Percentiles rank a stretch among this genome's conserved stretches.
phyloP scores from a whole-genome alignment of 2,888 invertebrate species.

The Oeneis ivallda region DNA sequence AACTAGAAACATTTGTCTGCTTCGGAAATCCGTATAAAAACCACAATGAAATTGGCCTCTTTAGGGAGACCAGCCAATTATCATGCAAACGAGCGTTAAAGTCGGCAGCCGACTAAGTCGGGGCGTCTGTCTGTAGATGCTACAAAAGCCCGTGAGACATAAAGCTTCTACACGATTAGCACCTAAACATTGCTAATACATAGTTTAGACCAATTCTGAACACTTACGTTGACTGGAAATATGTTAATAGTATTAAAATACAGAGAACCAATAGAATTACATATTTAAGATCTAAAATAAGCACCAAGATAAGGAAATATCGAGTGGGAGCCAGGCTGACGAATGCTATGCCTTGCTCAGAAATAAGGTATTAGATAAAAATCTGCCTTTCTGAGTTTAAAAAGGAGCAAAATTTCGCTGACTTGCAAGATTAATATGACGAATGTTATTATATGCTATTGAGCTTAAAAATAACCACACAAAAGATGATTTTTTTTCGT shows the following conservation, averaged over 20 bases:
- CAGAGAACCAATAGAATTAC: slow-evolving; percentile 24
- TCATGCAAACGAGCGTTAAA: no score
- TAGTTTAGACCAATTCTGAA: slow-evolving; percentile 74
- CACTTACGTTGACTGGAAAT: slow-evolving; percentile 63
- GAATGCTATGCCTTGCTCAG: not conserved
- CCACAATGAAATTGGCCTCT: no score
- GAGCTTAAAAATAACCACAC: no score
- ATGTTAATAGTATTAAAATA: slow-evolving; percentile 21
- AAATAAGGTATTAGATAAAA: not conserved
- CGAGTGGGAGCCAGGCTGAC: slow-evolving; percentile 6
- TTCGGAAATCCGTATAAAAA: no score
- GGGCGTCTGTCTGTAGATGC: not conserved
- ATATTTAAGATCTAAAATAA: slow-evolving; percentile 34
- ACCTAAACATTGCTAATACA: slow-evolving; percentile 65
- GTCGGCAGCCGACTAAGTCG: no score
- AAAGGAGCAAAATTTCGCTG: no score
- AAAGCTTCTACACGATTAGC: slow-evolving; percentile 57
- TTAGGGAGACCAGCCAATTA: no score
- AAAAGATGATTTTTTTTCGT: no score
- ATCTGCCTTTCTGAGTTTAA: no score
- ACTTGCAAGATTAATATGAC: no score
- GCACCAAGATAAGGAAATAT: slow-evolving; percentile 42
- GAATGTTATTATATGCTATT: no score
- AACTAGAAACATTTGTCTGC: no score
- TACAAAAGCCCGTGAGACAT: slow-evolving; percentile 27